Conservation (phyloP, 2,113 vertebrate genomes). For the Perognathus longimembris region DNA sequence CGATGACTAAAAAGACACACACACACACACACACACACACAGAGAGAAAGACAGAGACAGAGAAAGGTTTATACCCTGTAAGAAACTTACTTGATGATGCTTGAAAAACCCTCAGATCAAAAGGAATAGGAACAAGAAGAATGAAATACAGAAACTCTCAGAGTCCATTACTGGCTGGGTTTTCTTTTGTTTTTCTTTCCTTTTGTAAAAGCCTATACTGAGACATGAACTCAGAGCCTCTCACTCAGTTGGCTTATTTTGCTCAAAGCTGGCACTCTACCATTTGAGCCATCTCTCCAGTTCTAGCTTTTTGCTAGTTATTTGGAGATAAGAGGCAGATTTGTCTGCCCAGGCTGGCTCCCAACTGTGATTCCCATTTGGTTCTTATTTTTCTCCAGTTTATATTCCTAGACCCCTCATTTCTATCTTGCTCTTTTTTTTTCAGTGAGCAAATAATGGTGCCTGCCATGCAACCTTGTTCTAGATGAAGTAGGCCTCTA, state of each 20-base stretch:
- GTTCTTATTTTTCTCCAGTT: slow-evolving; percentile 56
- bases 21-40: too few species aligned
- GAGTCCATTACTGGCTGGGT: neutral
- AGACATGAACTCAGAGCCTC: too few species aligned
- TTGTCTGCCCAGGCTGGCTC: too few species aligned
- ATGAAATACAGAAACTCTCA: slow-evolving; percentile 37
- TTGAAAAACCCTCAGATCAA: neutral
- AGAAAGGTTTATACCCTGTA: slow-evolving; percentile 39
- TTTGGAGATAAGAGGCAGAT: too few species aligned
- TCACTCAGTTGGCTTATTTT: too few species aligned
- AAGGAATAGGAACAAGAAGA: slow-evolving; percentile 25
- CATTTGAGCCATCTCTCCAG: too few species aligned
- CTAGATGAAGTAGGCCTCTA: neutral
- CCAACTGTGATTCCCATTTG: neutral
- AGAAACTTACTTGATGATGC: slow-evolving; percentile 28
- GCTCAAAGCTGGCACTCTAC: too few species aligned
- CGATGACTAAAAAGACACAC: too few species aligned
- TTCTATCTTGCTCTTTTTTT: slow-evolving; percentile 33
- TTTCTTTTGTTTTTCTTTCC: too few species aligned
- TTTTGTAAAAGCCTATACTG: too few species aligned
- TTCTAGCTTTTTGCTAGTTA: too few species aligned
- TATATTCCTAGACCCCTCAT: slow-evolving; percentile 35
- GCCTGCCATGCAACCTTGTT: neutral
- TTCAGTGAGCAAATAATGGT: slow-evolving; percentile 44
- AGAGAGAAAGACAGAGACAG: too few species aligned